Conservation (phyloP, 2,888 invertebrate species). For the Argyresthia goedartella region DNA sequence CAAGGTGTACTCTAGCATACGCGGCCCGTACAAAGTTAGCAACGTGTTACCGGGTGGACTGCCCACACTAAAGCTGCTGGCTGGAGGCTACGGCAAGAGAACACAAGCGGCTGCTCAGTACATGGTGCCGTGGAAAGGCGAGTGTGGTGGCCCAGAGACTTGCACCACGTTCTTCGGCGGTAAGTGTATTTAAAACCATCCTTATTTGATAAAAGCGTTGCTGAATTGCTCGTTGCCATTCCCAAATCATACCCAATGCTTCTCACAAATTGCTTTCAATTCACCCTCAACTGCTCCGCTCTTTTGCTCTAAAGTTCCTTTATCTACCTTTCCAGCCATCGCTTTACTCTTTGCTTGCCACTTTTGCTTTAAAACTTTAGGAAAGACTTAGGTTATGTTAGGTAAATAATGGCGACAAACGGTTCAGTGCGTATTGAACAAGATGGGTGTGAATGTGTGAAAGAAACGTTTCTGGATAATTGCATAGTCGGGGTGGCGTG, state of each 20-base stretch:
- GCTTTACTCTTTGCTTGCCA: not conserved
- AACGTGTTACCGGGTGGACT: conserved; percentile 6
- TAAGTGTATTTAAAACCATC: not conserved
- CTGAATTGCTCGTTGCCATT: not conserved
- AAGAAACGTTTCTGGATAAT: not conserved
- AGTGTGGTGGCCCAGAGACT: not conserved
- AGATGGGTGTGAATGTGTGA: not conserved
- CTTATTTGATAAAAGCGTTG: not conserved
- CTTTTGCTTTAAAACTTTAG: not conserved
- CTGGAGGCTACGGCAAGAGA: not conserved
- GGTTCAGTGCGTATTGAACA: not conserved
- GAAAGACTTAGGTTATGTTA: not conserved
- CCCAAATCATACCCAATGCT: not conserved
- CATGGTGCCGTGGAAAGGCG: conserved; percentile 2
- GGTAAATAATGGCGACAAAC: not conserved
- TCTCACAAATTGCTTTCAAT: no score
- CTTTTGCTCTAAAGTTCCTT: not conserved
- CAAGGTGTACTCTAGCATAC: conserved; percentile 9
- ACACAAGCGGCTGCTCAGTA: not conserved
- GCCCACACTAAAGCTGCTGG: conserved; percentile 6
- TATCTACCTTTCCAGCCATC: not conserved
- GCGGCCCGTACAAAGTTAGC: conserved; percentile 9
- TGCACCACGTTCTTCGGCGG: not conserved
- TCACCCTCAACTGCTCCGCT: not conserved
- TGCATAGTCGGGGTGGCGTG: not conserved